Conservation (phyloP, 2,113 vertebrate genomes). For the Myiagra hebetior region DNA sequence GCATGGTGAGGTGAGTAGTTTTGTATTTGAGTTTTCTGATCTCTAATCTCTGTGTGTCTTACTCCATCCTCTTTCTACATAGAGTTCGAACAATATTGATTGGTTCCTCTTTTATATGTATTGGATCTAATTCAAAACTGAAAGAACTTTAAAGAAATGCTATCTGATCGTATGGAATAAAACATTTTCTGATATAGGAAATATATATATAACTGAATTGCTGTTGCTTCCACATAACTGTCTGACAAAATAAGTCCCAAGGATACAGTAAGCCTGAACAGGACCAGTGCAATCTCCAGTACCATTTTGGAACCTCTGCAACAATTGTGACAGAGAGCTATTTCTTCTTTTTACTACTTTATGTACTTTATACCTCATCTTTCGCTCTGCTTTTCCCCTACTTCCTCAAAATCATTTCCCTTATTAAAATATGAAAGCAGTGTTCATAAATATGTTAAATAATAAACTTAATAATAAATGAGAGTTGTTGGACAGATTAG, state of each 20-base stretch:
- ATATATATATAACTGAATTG: not conserved
- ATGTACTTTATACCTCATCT: not conserved
- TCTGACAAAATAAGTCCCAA: not conserved
- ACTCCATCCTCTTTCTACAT: not conserved
- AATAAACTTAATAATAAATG: not conserved
- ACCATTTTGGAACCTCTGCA: not conserved
- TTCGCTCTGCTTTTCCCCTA: not conserved
- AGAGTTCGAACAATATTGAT: accelerated
- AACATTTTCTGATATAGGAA: not conserved
- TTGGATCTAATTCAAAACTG: not conserved
- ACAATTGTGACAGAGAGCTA: not conserved
- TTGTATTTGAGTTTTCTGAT: not conserved
- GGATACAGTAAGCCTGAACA: not conserved
- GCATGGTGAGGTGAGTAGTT: not conserved
- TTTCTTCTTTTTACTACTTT: not conserved
- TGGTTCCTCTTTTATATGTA: not conserved
- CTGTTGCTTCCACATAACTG: not conserved
- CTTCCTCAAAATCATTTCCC: not conserved
- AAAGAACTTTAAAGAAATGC: not conserved
- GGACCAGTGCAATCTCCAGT: not conserved
- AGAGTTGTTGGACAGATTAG: not conserved
- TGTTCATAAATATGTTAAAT: not conserved
- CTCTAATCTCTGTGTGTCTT: not conserved
- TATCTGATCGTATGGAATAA: not conserved
- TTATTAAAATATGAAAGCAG: not conserved